Base-by-base conservation (phyloP, 1,140 invertebrate species). In the Drosophila lacteicornis region DNA sequence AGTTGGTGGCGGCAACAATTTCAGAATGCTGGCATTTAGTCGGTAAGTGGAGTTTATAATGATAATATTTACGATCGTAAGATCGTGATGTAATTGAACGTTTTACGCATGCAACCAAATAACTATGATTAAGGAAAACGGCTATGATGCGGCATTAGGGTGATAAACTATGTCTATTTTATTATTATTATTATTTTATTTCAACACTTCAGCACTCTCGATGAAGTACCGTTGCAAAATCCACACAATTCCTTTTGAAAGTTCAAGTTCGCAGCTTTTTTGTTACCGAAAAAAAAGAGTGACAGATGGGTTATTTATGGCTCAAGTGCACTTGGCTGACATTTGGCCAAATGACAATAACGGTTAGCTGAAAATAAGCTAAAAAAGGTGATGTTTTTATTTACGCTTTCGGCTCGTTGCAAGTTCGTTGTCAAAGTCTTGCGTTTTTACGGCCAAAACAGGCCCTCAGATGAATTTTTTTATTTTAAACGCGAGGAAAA, bases 361-460 rank as follows among this genome's bases (percentile, higher is more conserved):
- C 27, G 62, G 36, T 55, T 40, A 55, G 53, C 49, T 43, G 19
- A 66, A 46, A 76, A 68, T 45, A 56, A 38, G 51, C 49, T 43
- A 15, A 69, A 49, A 77, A 68, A 56, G 56, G 45, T 71, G 78
- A 76, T 59, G 42, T 63, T 68, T 84, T 83, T 50, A 49, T 77
- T 74, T 42, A 38, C 30, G 42, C 15, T 50, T 53, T 62, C 25
- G 65, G 38, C 46, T 25, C 49, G 53, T 25, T 56, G 74, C 85
- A 88, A 88, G 84, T 88, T 88, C 84, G 85, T 88, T 88, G 85
- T 63, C 85, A 90, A 88, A 88, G 85, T 88, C 81, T 87, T 83
- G 76, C 47, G 76, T 76, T 46, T 82, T 66, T 67, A 51, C 42
- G 65, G 50, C 65, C 75, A 79, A 67, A 79, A 86, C 53, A 66